Evolutionary conservation across 2,113 vertebrate species (phyloP).

Genomic region (Hemiscyllium ocellatum): DNA sequence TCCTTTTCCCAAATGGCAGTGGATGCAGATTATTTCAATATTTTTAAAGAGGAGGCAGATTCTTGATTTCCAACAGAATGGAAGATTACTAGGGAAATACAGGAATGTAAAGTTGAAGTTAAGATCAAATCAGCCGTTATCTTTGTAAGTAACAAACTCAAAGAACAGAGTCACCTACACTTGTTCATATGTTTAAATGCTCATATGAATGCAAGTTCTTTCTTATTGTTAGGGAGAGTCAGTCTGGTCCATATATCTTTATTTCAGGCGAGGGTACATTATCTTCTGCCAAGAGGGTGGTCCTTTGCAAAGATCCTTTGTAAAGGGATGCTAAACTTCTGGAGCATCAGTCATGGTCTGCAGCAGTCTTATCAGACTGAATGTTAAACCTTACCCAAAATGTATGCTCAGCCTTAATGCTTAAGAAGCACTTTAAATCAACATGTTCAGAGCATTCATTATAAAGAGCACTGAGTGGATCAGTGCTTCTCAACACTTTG

Average conservation of each 20-base stretch:
- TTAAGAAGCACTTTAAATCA: background rate
- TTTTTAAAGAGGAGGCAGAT: too few relatives aligned
- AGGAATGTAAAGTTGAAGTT: too few relatives aligned
- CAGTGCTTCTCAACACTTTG: background rate
- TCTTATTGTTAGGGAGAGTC: background rate
- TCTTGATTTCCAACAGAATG: too few relatives aligned
- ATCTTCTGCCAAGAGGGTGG: background rate
- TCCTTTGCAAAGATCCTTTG: background rate
- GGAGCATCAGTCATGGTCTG: background rate
- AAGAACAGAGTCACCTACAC: too few relatives aligned
- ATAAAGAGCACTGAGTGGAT: background rate
- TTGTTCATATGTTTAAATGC: too few relatives aligned
- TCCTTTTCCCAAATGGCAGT: too few relatives aligned
- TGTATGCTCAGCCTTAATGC: background rate
- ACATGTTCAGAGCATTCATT: too few relatives aligned
- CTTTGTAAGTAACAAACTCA: too few relatives aligned
- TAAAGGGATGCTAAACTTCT: background rate
- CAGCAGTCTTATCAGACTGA: background rate
- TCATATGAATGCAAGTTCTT: background rate
- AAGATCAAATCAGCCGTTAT: too few relatives aligned
- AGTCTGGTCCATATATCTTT: background rate
- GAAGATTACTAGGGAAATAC: too few relatives aligned
- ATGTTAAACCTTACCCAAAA: background rate
- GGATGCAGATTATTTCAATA: too few relatives aligned
- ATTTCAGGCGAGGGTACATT: background rate